Evolutionary conservation across 1,140 invertebrate species (phyloP), one percentile per base, ranked within the genome.

Genomic region (Psix sp.): DNA sequence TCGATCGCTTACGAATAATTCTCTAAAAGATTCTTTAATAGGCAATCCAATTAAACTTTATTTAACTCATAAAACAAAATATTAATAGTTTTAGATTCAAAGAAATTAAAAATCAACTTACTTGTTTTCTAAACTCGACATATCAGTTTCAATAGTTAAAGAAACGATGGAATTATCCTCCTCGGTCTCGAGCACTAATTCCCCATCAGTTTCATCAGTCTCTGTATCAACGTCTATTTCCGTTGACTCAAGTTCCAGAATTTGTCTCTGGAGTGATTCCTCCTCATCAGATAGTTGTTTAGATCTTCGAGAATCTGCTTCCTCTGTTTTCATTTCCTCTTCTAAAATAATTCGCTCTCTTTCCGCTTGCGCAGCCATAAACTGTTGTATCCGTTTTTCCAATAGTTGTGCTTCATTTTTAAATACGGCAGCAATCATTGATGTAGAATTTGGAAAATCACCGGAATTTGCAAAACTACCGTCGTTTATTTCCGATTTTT

Each of bases 211-310:
- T 83, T 94, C 93, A 82, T 94, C 93, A 0, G 93, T 94, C 85
- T 94, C 93, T 0, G 93, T 94, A 73, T 94, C 93, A 16, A 94
- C 88, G 84, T 94, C 93, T 56, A 93, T 93, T 79, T 96, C 94
- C 0, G 93, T 91, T 16, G 91, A 93, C 81, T 95, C 91, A 46
- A 71, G 87, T 80, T 95, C 93, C 43, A 91, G 87, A 62, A 95
- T 94, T 82, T 96, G 93, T 42, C 92, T 90, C 68, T 93, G 93
- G n/a, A 96, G 77, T 0, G 90, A 88, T 65, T 93, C 93, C 82
- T 95, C 94, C 77, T 95, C 94, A 43, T 94, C 92, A 65, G 92
- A 90, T 54, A 96, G 78, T 76, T 95, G 84, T 83, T 90, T 80
- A 0, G 85, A 87, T 52, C 85, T 79, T 40, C 86, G 79, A 9